phyloP scores from a whole-genome alignment of 1,140 invertebrate species.

The Sycobia sp. region DNA sequence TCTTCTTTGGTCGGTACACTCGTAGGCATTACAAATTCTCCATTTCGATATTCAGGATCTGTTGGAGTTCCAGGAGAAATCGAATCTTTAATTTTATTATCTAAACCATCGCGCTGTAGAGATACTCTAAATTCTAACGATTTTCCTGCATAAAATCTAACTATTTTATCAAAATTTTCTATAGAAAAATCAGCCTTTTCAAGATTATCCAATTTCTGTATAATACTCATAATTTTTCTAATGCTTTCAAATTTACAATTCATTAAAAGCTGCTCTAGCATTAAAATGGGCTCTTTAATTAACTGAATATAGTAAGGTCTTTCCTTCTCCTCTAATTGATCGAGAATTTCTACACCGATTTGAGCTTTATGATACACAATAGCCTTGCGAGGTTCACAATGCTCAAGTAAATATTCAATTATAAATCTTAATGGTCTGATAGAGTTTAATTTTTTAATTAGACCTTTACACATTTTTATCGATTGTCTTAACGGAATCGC shows the following conservation, averaged over 20 bases:
- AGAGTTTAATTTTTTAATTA: conserved; percentile 68
- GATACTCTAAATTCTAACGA: conserved; percentile 72
- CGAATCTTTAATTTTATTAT: conserved; percentile 57
- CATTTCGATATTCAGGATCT: conserved; percentile 59
- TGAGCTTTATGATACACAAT: conserved; percentile 62
- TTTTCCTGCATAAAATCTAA: conserved; percentile 74
- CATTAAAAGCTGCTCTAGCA: conserved; percentile 78
- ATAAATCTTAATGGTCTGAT: conserved; percentile 68
- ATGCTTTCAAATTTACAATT: conserved; percentile 74
- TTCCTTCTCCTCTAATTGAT: conserved; percentile 63
- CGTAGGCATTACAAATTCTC: conserved; percentile 70
- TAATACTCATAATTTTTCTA: conserved; percentile 60
- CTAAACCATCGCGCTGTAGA: conserved; percentile 49
- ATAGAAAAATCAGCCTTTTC: conserved; percentile 49
- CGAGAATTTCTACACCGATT: conserved; percentile 67
- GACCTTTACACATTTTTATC: conserved; percentile 66
- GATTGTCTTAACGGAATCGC: conserved; percentile 62
- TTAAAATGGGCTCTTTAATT: conserved; percentile 70
- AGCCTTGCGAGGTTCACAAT: conserved; percentile 54
- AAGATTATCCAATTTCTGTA: conserved; percentile 38
- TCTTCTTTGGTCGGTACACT: conserved; percentile 69
- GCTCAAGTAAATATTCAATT: conserved; percentile 64
- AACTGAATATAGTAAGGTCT: conserved; percentile 67
- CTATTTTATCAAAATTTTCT: conserved; percentile 69
- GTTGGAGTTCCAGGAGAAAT: conserved; percentile 58